phyloP scores from a whole-genome alignment of 2,888 invertebrate species.

The Sthenelais limicola region DNA sequence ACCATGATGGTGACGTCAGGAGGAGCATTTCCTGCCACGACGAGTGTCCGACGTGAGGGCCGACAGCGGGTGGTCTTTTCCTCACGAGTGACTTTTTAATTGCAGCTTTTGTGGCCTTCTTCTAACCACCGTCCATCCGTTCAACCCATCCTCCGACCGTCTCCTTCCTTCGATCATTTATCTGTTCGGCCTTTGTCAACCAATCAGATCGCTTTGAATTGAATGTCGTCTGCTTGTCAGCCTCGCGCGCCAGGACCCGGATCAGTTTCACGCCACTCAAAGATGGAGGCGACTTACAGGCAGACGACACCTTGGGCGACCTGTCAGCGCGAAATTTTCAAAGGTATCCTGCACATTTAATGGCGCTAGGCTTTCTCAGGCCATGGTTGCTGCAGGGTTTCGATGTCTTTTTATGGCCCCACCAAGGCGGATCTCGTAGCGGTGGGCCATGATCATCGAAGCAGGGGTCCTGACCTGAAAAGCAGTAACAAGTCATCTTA shows the following conservation, averaged over 20 bases:
- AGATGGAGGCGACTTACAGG: constrained; percentile 13
- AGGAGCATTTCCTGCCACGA: no score
- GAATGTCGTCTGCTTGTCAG: constrained; percentile 30
- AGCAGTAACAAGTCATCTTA: no score
- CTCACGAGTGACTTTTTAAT: constrained; percentile 32
- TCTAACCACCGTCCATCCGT: constrained; percentile 2
- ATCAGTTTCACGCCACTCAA: constrained; percentile 34
- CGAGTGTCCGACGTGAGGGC: background rate
- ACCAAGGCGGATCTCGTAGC: no score
- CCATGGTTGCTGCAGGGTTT: no score
- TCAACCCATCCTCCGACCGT: constrained; percentile 2
- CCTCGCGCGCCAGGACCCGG: constrained; percentile 24
- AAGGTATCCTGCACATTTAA: no score
- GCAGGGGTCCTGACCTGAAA: no score
- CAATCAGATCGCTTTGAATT: constrained; percentile 14
- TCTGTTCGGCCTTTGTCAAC: constrained; percentile 18
- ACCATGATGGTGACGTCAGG: no score
- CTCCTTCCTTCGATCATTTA: constrained; percentile 36
- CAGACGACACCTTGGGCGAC: constrained; percentile 18
- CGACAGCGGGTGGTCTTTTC: constrained; percentile 26
- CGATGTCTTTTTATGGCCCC: no score
- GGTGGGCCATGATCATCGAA: no score
- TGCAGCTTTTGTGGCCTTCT: background rate
- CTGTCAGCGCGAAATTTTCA: constrained; percentile 31
- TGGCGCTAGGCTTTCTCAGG: no score